A percentile compares a stretch with the other conserved stretches of the same genome.
phyloP scores from a whole-genome alignment of 2,797 vertebrate genomes.

The Myotis pilosus region DNA sequence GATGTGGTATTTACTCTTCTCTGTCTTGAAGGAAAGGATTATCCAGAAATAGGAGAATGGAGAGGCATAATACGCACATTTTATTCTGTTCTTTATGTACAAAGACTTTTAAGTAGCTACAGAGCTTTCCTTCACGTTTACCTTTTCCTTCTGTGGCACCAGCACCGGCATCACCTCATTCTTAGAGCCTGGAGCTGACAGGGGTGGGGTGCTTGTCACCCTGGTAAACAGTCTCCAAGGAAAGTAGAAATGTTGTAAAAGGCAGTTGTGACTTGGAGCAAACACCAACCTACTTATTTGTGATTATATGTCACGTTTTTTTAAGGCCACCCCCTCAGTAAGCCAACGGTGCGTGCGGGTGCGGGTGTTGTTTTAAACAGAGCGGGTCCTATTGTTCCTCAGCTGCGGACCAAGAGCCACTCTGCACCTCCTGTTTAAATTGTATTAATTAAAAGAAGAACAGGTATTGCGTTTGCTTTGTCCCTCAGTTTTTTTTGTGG shows the following conservation, averaged over 20 bases:
- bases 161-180: constrained; percentile 71
- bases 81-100: not conserved
- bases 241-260: constrained; percentile 81
- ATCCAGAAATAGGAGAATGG: not conserved
- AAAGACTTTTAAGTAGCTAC: not conserved
- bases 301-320: constrained; percentile 83
- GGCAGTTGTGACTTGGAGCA: constrained; percentile 82
- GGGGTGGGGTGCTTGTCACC: constrained; percentile 71
- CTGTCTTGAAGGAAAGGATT: not conserved
- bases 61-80: not conserved
- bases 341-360: constrained; percentile 16
- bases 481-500: not conserved
- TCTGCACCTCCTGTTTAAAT: constrained; percentile 22
- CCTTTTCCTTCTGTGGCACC: constrained; percentile 21
- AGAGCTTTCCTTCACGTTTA: constrained; percentile 30
- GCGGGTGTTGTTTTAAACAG: not conserved
- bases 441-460: not conserved
- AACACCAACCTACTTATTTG: constrained; percentile 86
- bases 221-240: constrained; percentile 74
- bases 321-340: constrained; percentile 81
- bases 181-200: constrained; percentile 40
- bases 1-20: not conserved
- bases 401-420: constrained; percentile 39
- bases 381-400: constrained; percentile 53
- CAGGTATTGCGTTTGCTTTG: not conserved